phyloP scores from a whole-genome alignment of 2,797 vertebrate species.

The Psittacula echo region DNA sequence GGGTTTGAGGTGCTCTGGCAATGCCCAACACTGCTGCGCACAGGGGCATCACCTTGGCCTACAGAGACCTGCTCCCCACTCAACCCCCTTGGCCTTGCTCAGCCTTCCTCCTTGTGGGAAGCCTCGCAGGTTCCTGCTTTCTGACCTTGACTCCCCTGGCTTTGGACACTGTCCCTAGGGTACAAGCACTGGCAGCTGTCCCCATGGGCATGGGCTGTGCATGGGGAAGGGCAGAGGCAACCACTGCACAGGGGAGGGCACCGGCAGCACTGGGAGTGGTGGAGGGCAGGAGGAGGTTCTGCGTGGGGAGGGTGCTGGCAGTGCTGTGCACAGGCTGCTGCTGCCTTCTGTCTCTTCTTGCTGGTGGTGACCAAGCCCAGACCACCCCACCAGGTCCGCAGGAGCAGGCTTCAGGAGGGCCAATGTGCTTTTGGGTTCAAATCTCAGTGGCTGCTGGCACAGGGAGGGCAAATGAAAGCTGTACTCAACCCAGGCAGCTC shows the following conservation, averaged over 20 bases:
- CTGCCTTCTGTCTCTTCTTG: background rate
- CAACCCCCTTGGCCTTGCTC: background rate
- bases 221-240: background rate
- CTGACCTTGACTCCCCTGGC: background rate
- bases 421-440: background rate
- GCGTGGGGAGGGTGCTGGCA: background rate
- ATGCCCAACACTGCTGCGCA: background rate
- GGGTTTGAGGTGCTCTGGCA: background rate
- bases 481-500: background rate
- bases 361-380: background rate
- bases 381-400: accelerated
- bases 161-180: background rate
- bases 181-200: background rate
- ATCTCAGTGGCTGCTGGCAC: background rate
- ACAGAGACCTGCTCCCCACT: accelerated
- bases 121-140: background rate
- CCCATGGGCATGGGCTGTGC: background rate
- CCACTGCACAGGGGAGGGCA: background rate
- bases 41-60: background rate
- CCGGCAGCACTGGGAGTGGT: background rate
- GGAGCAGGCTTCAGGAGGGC: background rate
- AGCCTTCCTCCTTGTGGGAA: background rate
- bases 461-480: background rate
- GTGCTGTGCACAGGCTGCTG: background rate
- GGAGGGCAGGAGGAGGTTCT: background rate